Evolutionary conservation across 2,797 vertebrate species (phyloP), one percentile per base, ranked within the genome.

Genomic region (Phyllotis vaccarum): DNA sequence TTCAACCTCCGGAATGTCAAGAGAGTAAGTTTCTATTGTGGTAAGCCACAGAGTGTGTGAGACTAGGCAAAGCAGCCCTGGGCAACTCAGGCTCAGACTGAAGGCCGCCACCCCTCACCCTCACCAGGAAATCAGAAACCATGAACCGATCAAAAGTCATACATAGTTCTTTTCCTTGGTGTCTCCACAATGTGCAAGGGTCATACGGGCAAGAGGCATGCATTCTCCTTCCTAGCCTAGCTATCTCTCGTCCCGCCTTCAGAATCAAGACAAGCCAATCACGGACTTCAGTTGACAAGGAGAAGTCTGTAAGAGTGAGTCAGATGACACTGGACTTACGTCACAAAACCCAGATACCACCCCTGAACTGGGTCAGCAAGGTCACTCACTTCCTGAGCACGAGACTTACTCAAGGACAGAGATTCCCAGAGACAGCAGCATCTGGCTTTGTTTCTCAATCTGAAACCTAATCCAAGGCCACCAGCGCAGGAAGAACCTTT

Each of bases 341-440:
- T 72, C 52, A 86, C 24, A 27, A 66, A 54, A 75, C 46, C 72
- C 83, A 40, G 2, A 5, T 22, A 56, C 22, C 21, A 8, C 90
- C 91, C 80, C 97, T 7, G 12, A 40, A 75, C 34, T 21, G 3
- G 74, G 75, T 56, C 80, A 34, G 34, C 68, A 74, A 88, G 74
- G 52, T 37, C 27, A 12, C 68, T 74, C 37, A 43, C 86, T 88
- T 89, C 72, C 87, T 89, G 72, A 62, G 70, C 87, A 76, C 14
- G 21, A 43, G 86, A 76, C 86, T 24, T 27, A 66, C 43, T 34
- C 31, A 17, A 62, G 43, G 2, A 46, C 72, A 85, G 24, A 86
- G 80, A 52, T 62, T 49, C 82, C 54, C 58, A 6, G 0, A n/a
- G 37, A 37, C 60, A 54, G 14, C 6, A 79, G 72, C 8, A 19